These are phyloP conservation scores for Drosophila aff. DNA, from an alignment of 1,140 invertebrate species.

Conservation along the genomic window DNA sequence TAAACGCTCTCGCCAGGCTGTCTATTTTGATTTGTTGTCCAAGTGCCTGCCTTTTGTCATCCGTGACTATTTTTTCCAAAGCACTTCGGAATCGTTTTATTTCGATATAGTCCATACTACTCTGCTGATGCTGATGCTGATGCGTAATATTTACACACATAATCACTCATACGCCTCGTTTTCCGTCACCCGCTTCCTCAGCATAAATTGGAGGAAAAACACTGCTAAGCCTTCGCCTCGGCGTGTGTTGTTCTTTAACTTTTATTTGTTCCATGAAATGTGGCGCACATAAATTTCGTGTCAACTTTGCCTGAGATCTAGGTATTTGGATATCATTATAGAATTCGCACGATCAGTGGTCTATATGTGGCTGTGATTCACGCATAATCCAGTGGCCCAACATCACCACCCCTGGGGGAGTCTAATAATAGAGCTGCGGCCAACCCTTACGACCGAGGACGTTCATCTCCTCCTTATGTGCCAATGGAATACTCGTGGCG, in stretches of 20 bases:
- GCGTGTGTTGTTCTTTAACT: slow-evolving; percentile 44
- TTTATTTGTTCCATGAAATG: slow-evolving; percentile 72
- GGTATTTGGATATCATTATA: slow-evolving; percentile 44
- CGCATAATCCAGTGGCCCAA: slow-evolving; percentile 62
- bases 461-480: slow-evolving; percentile 33
- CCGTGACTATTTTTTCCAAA: slow-evolving; percentile 29
- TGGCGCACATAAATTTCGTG: slow-evolving; percentile 50
- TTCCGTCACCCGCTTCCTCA: slow-evolving; percentile 5
- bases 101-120: slow-evolving; percentile 17
- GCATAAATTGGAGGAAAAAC: slow-evolving; percentile 24
- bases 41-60: slow-evolving; percentile 65
- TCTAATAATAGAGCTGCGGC: slow-evolving; percentile 48
- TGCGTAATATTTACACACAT: slow-evolving; percentile 79
- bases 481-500: slow-evolving; percentile 57
- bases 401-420: slow-evolving; percentile 35
- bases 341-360: slow-evolving; percentile 40
- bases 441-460: slow-evolving; percentile 27
- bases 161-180: slow-evolving; percentile 73
- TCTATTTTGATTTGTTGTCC: slow-evolving; percentile 84
- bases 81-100: slow-evolving; percentile 37
- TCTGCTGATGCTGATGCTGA: slow-evolving; percentile 65
- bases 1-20: slow-evolving; percentile 79
- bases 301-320: slow-evolving; percentile 29
- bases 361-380: slow-evolving; percentile 48
- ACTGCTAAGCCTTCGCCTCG: slow-evolving; percentile 13